A percentile compares a stretch with the other conserved stretches of the same genome.
phyloP scores from a whole-genome alignment of 1,140 invertebrate species.

The Battus philenor region DNA sequence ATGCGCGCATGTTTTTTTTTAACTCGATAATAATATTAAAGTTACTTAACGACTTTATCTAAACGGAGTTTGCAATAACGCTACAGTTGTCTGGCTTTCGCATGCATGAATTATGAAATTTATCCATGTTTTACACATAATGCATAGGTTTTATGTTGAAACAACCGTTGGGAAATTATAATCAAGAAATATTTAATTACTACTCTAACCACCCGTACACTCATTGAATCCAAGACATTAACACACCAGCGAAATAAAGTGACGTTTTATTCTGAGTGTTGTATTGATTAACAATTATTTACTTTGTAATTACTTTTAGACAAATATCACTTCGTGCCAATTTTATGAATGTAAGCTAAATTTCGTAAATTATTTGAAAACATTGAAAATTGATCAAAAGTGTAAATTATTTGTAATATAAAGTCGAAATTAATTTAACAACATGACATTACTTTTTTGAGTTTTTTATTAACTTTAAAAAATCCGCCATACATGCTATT shows the following conservation, averaged over 20 bases:
- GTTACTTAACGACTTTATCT: constrained; percentile 51
- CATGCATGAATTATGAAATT: constrained; percentile 37
- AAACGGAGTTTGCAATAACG: constrained; percentile 23
- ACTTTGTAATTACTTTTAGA: too few species aligned
- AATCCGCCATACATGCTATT: constrained; percentile 5
- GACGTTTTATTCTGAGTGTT: too few species aligned
- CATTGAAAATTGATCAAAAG: too few species aligned
- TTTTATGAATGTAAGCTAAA: too few species aligned
- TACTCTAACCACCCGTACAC: constrained; percentile 37
- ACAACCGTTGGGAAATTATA: constrained; percentile 37
- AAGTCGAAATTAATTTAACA: too few species aligned
- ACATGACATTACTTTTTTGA: too few species aligned
- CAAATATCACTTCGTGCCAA: too few species aligned
- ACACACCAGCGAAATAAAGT: too few species aligned
- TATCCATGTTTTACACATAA: constrained; percentile 41
- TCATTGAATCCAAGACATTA: neutral
- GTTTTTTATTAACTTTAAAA: neutral
- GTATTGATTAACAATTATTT: too few species aligned
- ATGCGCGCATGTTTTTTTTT: constrained; percentile 21
- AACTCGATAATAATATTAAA: constrained; percentile 37
- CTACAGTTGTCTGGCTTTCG: constrained; percentile 21
- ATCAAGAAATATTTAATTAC: constrained; percentile 45
- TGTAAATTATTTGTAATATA: too few species aligned
- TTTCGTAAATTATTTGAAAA: too few species aligned
- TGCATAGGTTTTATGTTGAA: constrained; percentile 47